These are phyloP conservation scores for Deilephila elpenor DNA, from an alignment of 2,888 invertebrate species.

Conservation along the genomic window DNA sequence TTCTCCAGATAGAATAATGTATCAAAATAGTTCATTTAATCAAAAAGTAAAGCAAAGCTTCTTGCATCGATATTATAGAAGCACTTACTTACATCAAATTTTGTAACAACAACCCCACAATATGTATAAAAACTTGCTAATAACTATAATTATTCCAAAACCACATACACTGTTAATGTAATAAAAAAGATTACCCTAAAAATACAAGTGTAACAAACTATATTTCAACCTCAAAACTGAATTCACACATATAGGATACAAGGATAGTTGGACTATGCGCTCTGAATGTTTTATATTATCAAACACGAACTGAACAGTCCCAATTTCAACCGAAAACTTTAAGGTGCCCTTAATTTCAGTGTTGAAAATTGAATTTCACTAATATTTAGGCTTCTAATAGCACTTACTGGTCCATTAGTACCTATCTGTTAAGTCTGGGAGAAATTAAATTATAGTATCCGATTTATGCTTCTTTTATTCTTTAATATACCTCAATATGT, in stretches of 20 bases:
- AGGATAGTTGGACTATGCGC: background rate
- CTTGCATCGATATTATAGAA: no score
- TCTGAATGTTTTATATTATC: constrained; percentile 11
- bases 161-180: no score
- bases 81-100: no score
- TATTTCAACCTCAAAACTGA: background rate
- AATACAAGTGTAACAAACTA: background rate
- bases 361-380: constrained; percentile 4
- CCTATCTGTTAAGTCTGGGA: background rate
- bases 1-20: no score
- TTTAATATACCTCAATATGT: no score
- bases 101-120: no score
- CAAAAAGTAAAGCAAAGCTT: no score
- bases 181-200: background rate
- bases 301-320: background rate
- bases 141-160: no score
- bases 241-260: no score
- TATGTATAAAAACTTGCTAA: no score
- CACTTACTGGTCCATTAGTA: background rate
- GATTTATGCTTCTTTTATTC: no score
- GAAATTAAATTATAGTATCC: background rate
- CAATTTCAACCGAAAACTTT: constrained; percentile 10
- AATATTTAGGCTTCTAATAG: background rate
- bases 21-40: no score
- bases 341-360: constrained; percentile 8